Percentiles rank a stretch among this genome's conserved stretches.
Evolutionary conservation across 2,888 invertebrate genomes (phyloP).

Genomic region (Trachelus stipa): DNA sequence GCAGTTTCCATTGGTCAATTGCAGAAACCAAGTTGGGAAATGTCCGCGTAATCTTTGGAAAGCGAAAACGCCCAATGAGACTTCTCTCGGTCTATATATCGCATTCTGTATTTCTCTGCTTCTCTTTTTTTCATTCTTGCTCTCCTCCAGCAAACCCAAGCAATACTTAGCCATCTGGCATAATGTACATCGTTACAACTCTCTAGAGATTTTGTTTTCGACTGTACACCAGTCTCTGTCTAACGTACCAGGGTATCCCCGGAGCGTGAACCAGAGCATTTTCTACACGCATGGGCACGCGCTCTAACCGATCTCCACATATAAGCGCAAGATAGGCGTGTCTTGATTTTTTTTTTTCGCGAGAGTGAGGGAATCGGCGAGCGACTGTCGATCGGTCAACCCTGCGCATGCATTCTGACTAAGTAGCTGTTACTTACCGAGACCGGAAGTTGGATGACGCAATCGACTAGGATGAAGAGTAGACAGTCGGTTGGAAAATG

Average conservation of each 20-base stretch:
- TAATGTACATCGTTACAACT: not conserved
- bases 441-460: conserved; percentile 34
- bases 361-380: conserved; percentile 12
- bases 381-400: not conserved
- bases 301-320: conserved; percentile 34
- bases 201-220: conserved; percentile 2
- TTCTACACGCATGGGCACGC: conserved; percentile 27
- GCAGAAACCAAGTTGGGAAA: conserved; percentile 28
- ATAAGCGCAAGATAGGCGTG: conserved; percentile 34
- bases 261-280: conserved; percentile 33
- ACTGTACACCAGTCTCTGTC: conserved; percentile 6
- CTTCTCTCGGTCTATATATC: no score
- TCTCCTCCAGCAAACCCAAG: no score
- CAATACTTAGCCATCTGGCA: no score
- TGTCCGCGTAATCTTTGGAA: conserved; percentile 37
- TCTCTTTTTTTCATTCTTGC: no score
- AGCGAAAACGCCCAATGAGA: conserved; percentile 18
- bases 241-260: conserved; percentile 25
- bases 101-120: no score
- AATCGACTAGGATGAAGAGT: conserved; percentile 35
- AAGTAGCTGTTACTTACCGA: not conserved
- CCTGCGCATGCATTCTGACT: not conserved
- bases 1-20: no score
- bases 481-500: no score
- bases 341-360: conserved; percentile 21